Conservation (phyloP, 2,888 invertebrate genomes). For the Patella pellucida region DNA sequence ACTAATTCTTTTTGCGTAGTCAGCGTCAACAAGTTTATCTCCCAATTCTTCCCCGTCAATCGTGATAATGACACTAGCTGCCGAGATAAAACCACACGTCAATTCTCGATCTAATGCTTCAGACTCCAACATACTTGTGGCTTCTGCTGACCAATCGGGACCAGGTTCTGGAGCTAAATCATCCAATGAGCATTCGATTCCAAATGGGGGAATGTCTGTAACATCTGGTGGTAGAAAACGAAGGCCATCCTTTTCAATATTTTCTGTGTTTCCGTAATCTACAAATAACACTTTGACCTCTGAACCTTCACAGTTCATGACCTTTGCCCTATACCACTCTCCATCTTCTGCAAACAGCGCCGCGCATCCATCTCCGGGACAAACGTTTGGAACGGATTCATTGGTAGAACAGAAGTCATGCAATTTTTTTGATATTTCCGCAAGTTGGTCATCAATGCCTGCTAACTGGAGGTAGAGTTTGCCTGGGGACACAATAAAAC, state of each 20-base stretch:
- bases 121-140: constrained; percentile 46
- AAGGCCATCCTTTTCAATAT: constrained; percentile 22
- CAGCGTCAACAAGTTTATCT: constrained; percentile 19
- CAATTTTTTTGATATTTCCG: constrained; percentile 38
- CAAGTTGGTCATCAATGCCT: constrained; percentile 38
- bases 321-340: constrained; percentile 57
- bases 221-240: constrained; percentile 35
- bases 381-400: background rate
- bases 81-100: constrained; percentile 38
- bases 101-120: constrained; percentile 47
- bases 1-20: constrained; percentile 6
- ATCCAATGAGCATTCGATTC: constrained; percentile 40
- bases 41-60: constrained; percentile 37
- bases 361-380: background rate
- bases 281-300: constrained; percentile 54
- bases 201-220: constrained; percentile 19
- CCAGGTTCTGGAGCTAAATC: constrained; percentile 42
- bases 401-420: background rate
- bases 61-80: constrained; percentile 35
- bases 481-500: constrained; percentile 53
- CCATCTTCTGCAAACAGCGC: constrained; percentile 47
- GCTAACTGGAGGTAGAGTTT: constrained; percentile 50
- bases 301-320: constrained; percentile 39
- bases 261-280: constrained; percentile 64
- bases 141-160: constrained; percentile 48